phyloP scores from a whole-genome alignment of 2,888 invertebrate species.

The Neria commutata region DNA sequence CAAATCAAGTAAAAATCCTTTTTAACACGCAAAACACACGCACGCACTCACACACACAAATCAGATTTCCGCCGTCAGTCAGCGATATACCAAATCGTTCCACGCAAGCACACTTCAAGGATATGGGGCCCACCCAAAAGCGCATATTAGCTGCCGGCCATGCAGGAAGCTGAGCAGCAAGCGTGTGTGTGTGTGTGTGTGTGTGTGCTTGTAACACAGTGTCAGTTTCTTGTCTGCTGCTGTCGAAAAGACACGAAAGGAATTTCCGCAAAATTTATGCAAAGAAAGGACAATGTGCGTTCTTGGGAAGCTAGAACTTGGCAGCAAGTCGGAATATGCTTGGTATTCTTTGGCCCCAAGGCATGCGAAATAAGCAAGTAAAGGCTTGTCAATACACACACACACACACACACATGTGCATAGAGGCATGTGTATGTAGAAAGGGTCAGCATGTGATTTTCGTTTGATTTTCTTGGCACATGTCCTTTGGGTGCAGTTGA shows the following conservation, averaged over 20 bases:
- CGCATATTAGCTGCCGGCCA: conserved; percentile 1
- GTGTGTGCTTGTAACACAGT: neutral
- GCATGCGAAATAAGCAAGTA: neutral
- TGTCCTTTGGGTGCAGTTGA: too few species aligned
- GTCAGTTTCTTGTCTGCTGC: neutral
- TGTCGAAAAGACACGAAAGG: too few species aligned
- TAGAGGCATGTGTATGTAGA: neutral
- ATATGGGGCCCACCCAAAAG: conserved; percentile 18
- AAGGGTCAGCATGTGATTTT: neutral
- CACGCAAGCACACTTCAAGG: too few species aligned
- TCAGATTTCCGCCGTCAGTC: conserved; percentile 40
- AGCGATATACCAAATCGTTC: conserved; percentile 39
- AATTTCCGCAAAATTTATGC: too few species aligned
- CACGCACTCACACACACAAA: conserved; percentile 30
- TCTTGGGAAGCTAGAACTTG: neutral
- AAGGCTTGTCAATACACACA: neutral
- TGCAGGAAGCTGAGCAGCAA: conserved; percentile 13
- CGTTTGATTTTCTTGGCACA: too few species aligned
- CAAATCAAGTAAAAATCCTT: conserved; percentile 37
- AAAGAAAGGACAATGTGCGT: too few species aligned
- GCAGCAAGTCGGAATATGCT: neutral
- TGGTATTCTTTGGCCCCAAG: neutral
- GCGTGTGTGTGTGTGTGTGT: conserved; percentile 16
- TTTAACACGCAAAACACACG: neutral
- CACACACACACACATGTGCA: neutral